Evolutionary conservation across 2,797 vertebrate genomes (phyloP).

Genomic region (Discoglossus pictus): DNA sequence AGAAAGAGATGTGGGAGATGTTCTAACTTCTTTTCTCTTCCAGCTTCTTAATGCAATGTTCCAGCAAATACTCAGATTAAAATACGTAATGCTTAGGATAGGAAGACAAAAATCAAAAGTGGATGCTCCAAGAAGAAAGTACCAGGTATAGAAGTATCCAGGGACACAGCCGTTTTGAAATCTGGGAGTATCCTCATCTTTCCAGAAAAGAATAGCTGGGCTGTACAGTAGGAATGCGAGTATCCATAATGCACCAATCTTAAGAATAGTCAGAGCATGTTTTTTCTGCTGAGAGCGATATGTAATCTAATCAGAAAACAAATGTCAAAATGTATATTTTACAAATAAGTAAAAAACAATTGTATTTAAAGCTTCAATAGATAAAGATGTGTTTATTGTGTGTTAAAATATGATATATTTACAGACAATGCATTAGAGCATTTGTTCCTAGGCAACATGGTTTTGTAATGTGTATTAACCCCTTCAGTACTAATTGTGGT

Average conservation of each 20-base stretch:
- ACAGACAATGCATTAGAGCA: too few species aligned
- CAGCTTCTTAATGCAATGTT: conserved; percentile 71
- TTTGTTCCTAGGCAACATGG: too few species aligned
- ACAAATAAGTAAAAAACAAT: too few species aligned
- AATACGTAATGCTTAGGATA: conserved; percentile 80
- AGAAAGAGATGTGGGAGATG: conserved; percentile 52
- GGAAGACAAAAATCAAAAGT: conserved; percentile 77
- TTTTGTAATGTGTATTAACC: too few species aligned
- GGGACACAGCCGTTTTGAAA: conserved; percentile 65
- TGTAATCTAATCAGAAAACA: too few species aligned
- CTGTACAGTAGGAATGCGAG: conserved; percentile 72
- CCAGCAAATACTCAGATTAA: conserved; percentile 78
- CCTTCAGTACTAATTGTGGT: too few species aligned
- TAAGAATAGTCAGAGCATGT: conserved; percentile 22
- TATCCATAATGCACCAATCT: conserved; percentile 65
- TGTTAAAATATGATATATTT: too few species aligned
- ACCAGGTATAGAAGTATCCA: conserved; percentile 76
- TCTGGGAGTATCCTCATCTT: conserved; percentile 66
- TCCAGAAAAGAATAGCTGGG: conserved; percentile 68
- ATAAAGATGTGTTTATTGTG: too few species aligned
- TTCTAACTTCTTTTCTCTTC: conserved; percentile 62
- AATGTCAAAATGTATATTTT: too few species aligned
- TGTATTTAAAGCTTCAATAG: too few species aligned
- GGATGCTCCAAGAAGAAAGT: conserved; percentile 72
- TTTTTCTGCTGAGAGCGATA: too few species aligned